Percentiles rank a stretch among this genome's conserved stretches.
Evolutionary conservation across 2,797 vertebrate genomes (phyloP).

Genomic region (Chromis chromis): DNA sequence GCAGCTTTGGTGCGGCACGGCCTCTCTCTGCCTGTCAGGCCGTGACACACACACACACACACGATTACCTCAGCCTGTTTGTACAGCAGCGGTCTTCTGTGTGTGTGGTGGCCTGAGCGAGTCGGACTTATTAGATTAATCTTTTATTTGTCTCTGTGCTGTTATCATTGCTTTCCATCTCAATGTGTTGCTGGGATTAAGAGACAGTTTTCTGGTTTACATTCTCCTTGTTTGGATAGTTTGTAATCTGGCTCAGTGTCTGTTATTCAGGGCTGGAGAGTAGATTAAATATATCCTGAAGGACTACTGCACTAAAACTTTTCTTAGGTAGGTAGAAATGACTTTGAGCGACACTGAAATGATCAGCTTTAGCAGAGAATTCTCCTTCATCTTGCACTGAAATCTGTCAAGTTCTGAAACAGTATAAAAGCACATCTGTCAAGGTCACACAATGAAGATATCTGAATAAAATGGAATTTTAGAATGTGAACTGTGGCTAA

Average conservation of each 20-base stretch:
- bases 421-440: too few relatives aligned
- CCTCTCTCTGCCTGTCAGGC: constrained; percentile 63
- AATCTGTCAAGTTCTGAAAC: too few relatives aligned
- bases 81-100: constrained; percentile 62
- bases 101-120: constrained; percentile 55
- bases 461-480: too few relatives aligned
- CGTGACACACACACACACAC: constrained; percentile 40
- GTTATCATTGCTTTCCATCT: constrained; percentile 76
- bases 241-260: constrained; percentile 52
- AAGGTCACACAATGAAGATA: too few relatives aligned
- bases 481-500: too few relatives aligned
- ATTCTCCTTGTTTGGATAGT: constrained; percentile 60
- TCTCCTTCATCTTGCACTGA: too few relatives aligned
- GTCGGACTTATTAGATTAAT: constrained; percentile 78
- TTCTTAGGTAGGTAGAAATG: background rate
- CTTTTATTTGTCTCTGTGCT: constrained; percentile 73
- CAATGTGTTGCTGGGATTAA: constrained; percentile 73
- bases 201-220: constrained; percentile 56
- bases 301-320: background rate
- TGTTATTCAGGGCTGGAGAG: constrained; percentile 18
- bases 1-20: constrained; percentile 78
- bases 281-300: constrained; percentile 28
- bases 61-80: constrained; percentile 75
- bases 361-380: too few relatives aligned
- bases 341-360: background rate